Evolutionary conservation across 2,888 invertebrate genomes (phyloP).

Genomic region (Oxytorus armatus): DNA sequence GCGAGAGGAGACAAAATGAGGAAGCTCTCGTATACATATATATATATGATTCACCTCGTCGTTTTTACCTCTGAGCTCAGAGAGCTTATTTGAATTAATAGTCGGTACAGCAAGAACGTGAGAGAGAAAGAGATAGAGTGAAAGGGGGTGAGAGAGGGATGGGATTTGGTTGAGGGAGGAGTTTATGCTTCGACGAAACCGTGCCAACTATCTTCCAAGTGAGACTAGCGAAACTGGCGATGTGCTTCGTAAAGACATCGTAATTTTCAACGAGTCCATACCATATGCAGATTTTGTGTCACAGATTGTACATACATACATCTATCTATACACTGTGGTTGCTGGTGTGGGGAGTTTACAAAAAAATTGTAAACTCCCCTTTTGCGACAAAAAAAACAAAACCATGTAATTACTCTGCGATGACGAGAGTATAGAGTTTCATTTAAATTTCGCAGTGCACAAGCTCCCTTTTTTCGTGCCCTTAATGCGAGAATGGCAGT

Average conservation of each 20-base stretch:
- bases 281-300: constrained; percentile 3
- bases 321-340: too few species aligned
- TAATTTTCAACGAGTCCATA: constrained; percentile 19
- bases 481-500: background rate
- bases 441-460: background rate
- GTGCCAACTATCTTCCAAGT: constrained; percentile 32
- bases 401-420: background rate
- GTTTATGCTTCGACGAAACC: constrained; percentile 34
- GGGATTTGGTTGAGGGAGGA: background rate
- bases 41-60: constrained; percentile 16
- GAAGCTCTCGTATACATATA: background rate
- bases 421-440: background rate
- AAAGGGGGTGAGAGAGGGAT: background rate
- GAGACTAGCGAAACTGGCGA: constrained; percentile 10
- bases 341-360: background rate
- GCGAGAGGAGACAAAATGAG: constrained; percentile 19
- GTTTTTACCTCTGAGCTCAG: constrained; percentile 28
- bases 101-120: background rate
- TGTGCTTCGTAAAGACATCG: constrained; percentile 22
- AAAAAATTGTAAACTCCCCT: background rate
- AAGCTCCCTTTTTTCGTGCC: background rate
- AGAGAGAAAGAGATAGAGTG: background rate
- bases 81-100: constrained; percentile 54
- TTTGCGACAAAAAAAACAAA: background rate
- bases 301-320: background rate